Conservation (phyloP, 2,113 vertebrate genomes). For the Chaetorhynchus papuensis region DNA sequence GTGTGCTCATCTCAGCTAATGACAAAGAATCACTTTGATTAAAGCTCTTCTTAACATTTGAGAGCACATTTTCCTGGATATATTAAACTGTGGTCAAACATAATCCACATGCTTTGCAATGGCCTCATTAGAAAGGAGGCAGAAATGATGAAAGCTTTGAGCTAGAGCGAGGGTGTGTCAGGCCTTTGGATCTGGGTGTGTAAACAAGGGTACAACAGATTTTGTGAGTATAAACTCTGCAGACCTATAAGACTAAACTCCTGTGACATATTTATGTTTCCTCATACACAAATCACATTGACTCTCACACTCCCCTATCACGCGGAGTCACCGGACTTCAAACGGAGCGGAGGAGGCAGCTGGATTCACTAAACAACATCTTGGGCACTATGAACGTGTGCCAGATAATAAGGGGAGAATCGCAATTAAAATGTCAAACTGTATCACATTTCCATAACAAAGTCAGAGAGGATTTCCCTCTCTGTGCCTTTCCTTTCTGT, state of each 20-base stretch:
- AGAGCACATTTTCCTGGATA: constrained; percentile 27
- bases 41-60: constrained; percentile 32
- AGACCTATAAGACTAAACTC: constrained; percentile 70
- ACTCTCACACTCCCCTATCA: constrained; percentile 72
- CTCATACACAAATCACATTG: constrained; percentile 70
- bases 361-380: constrained; percentile 72
- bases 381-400: constrained; percentile 60
- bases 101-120: constrained; percentile 43
- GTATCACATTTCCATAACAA: constrained; percentile 71
- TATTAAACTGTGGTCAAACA: constrained; percentile 63
- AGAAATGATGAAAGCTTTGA: constrained; percentile 46
- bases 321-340: constrained; percentile 56
- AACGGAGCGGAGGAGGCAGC: constrained; percentile 61
- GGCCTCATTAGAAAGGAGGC: constrained; percentile 6
- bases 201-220: constrained; percentile 72
- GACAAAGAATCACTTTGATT: constrained; percentile 25
- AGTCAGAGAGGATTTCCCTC: constrained; percentile 68
- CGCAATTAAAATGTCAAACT: constrained; percentile 72
- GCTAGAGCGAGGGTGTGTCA: constrained; percentile 45
- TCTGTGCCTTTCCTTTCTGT: constrained; percentile 54
- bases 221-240: constrained; percentile 68
- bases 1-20: not conserved
- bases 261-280: constrained; percentile 74
- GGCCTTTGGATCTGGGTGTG: constrained; percentile 57
- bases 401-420: constrained; percentile 69